These are phyloP conservation scores for Globicephala melas DNA, from an alignment of 2,113 vertebrate species.

Conservation along the genomic window DNA sequence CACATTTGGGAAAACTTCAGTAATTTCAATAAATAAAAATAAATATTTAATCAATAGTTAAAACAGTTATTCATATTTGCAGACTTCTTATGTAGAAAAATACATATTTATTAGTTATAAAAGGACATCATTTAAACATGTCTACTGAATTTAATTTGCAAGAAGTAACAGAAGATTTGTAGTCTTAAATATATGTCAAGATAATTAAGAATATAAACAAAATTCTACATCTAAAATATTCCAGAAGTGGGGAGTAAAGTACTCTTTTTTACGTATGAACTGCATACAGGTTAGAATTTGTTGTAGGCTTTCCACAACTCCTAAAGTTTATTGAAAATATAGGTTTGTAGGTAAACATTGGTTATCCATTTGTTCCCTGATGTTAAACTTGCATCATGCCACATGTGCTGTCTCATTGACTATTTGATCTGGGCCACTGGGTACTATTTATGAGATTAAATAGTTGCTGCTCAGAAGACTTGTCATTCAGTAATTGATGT, in stretches of 20 bases:
- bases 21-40: slow-evolving; percentile 3
- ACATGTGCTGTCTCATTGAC: not conserved
- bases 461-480: not conserved
- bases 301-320: not conserved
- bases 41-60: not conserved
- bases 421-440: not conserved
- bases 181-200: not conserved
- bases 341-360: not conserved
- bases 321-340: not conserved
- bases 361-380: not conserved
- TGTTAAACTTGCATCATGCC: not conserved
- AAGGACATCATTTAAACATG: not conserved
- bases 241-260: not conserved
- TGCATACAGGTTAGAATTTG: not conserved
- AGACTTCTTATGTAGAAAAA: not conserved
- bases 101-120: not conserved
- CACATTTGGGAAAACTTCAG: not conserved
- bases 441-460: not conserved
- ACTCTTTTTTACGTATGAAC: not conserved
- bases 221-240: not conserved
- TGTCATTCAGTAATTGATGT: not conserved
- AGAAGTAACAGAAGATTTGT: not conserved
- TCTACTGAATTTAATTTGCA: not conserved
- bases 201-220: not conserved
- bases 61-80: not conserved